Evolutionary conservation across 2,797 vertebrate genomes (phyloP), one percentile per base, ranked within the genome.

Genomic region (Crenichthys baileyi): DNA sequence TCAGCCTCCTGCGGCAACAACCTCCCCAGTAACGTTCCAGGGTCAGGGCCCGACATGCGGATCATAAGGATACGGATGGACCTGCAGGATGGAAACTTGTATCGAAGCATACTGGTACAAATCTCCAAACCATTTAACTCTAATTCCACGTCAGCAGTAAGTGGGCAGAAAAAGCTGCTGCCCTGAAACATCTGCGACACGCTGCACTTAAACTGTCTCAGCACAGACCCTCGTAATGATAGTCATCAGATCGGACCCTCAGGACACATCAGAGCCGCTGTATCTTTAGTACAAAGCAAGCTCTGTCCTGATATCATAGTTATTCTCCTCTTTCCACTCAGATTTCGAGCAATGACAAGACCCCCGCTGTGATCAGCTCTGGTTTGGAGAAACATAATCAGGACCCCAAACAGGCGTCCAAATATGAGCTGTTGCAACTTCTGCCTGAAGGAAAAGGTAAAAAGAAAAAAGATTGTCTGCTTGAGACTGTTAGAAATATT

Each of bases 331-430:
- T 81, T 31, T 79, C 67, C 76, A 75, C 68, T 79, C 91, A 98
- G 97, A 97, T 98, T 73, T 97, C 96, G 1, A 98, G 97, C 90
- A 97, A 98, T 82, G 97, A 98, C 90, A 98, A 98, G 93, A 95
- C 97, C 31, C 97, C 97, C 50, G 92, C 96, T 56, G 96, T 97
- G 78, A 95, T 98, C 80, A 96, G 95, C 82, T 94, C 96, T 12
- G 97, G 97, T 73, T 95, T 98, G 91, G 97, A 97, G 83, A 98
- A 98, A 84, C 97, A 98, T 92, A 97, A 95, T 83, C 96, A 97
- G 86, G 96, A 96, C 78, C 91, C 93, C 24, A 91, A 91, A 29
- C 93, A 95, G 87, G 94, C 94, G 9, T 91, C 95, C 29, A 94
- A 92, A 82, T 97, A 96, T 22, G 96, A 98, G 86, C 95, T 98